Percentiles rank a stretch among this genome's conserved stretches.
Conservation (phyloP, 1,140 invertebrate genomes). For the Euura saliciscinereae region DNA sequence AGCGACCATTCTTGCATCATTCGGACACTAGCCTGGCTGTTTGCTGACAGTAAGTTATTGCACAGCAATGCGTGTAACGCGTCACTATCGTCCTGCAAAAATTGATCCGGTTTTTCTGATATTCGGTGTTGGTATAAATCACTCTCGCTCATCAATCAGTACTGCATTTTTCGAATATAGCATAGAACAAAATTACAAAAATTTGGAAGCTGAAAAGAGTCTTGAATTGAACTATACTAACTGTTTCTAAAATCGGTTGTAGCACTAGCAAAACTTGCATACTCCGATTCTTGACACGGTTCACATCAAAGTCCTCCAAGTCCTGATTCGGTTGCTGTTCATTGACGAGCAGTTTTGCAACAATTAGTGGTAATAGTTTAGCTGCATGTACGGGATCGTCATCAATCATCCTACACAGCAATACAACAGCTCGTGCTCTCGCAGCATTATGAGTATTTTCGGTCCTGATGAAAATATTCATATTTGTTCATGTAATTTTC, state of each 20-base stretch:
- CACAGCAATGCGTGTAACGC: conserved; percentile 48
- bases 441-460: conserved; percentile 43
- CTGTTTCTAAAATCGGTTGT: conserved; percentile 40
- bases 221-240: conserved; percentile 17
- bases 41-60: conserved; percentile 59
- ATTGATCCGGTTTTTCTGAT: no score
- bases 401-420: conserved; percentile 29
- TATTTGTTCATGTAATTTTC: not conserved
- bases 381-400: conserved; percentile 23
- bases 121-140: no score
- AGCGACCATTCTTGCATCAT: conserved; percentile 70
- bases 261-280: conserved; percentile 62
- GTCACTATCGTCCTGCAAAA: conserved; percentile 43
- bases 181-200: no score
- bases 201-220: no score
- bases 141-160: no score
- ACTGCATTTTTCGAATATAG: not conserved
- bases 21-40: conserved; percentile 69
- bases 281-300: conserved; percentile 59
- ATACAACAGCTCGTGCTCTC: conserved; percentile 41
- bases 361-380: conserved; percentile 27
- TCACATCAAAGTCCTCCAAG: conserved; percentile 61
- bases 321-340: conserved; percentile 45
- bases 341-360: conserved; percentile 27
- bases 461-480: conserved; percentile 24